Conservation (phyloP, 2,797 vertebrate genomes). For the Acropternis orthonyx region DNA sequence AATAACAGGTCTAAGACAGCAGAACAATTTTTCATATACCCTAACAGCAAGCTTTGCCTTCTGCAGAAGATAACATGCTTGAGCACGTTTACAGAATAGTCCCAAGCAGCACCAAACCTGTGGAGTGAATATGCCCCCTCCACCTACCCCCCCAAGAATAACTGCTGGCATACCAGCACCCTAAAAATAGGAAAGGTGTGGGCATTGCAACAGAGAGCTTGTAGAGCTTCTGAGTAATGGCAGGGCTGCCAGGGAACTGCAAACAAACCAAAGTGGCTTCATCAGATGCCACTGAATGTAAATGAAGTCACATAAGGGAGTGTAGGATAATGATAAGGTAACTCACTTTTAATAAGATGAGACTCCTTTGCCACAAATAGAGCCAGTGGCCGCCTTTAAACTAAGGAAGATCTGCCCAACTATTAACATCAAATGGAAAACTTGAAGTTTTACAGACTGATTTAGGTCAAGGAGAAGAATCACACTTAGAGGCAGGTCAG, state of each 20-base stretch:
- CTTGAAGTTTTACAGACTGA: not conserved
- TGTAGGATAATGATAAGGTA: not conserved
- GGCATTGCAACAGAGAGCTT: constrained; percentile 4
- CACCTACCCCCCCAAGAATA: not conserved
- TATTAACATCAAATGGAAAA: not conserved
- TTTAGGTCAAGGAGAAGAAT: not conserved
- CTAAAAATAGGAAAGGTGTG: constrained; percentile 55
- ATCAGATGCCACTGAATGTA: not conserved
- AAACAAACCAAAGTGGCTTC: constrained; percentile 23
- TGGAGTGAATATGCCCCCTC: not conserved
- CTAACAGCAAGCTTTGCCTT: not conserved
- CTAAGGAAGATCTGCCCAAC: not conserved
- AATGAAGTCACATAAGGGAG: not conserved
- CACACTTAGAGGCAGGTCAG: not conserved
- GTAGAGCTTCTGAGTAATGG: constrained; percentile 6
- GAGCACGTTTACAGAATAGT: not conserved
- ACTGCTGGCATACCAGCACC: not conserved
- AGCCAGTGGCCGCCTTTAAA: not conserved
- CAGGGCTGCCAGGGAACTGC: constrained; percentile 23
- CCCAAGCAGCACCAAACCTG: not conserved
- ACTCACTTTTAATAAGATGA: not conserved
- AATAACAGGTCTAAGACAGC: not conserved
- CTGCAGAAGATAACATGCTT: not conserved
- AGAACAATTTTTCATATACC: not conserved
- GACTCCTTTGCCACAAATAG: not conserved